Base-by-base conservation (phyloP, 2,797 vertebrate species). In the Cercopithecus petaurista region DNA sequence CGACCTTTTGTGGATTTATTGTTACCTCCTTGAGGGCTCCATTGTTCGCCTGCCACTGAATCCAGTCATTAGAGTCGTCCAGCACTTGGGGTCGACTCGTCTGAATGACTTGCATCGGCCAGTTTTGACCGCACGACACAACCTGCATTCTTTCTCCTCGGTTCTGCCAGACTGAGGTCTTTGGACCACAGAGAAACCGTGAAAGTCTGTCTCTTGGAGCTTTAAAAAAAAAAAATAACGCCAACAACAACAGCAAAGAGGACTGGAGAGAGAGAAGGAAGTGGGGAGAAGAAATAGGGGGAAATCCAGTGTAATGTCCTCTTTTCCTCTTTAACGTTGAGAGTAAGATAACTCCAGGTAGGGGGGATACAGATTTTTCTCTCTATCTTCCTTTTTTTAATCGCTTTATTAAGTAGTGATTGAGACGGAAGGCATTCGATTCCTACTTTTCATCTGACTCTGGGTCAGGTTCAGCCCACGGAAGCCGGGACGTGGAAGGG, bases 1-100 rank as follows among this genome's bases (percentile, higher is more conserved):
- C 98, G 98, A 99, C 99, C 99, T 99, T 99, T 99, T 97, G 98
- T 98, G 98, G 99, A 99, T 99, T 99, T 95, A 82, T 73, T 98
- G 99, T 99, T 99, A 98, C 98, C 98, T 95, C 98, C 97, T 97
- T 98, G 99, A 98, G 98, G 99, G 96, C 92, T 88, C 95, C 96
- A 39, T 88, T 86, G 97, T 98, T 97, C 83, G 94, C 90, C 98
- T 98, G 97, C 97, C 98, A 98, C 98, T 83, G 98, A 97, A 97
- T 98, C 98, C 99, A 98, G 99, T 99, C 99, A 99, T 99, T 99
- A 99, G 99, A 98, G 98, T 98, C 98, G 98, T 97, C 98, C 97
- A 98, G 30, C 98, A 98, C 98, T 98, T 97, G 73, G 95, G 98
- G 98, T 98, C 96, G 98, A 98, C 98, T 98, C 98, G 98, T 98